Conservation (phyloP, 92 coral and sea anemone genomes). For the Epizoanthus stellaris region DNA sequence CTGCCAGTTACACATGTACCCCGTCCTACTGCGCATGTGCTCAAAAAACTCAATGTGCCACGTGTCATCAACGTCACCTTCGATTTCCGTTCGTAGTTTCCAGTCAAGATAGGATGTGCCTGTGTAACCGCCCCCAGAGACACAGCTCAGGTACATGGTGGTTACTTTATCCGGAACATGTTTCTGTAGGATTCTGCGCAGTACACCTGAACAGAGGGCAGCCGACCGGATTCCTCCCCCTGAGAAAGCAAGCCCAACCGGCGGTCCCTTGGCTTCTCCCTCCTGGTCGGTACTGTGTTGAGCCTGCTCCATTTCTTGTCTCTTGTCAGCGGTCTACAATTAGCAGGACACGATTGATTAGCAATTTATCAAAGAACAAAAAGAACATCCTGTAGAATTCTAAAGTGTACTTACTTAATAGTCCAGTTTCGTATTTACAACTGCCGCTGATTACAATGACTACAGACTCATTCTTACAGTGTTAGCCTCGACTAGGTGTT, state of each 20-base stretch:
- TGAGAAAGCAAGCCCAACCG: not conserved
- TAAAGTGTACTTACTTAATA: too few species aligned
- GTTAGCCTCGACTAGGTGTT: too few species aligned
- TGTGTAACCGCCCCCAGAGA: conserved; percentile 15
- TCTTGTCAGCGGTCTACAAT: not conserved
- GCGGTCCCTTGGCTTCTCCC: not conserved
- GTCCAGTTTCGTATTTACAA: too few species aligned
- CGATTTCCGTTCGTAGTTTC: not conserved
- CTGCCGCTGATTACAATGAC: too few species aligned
- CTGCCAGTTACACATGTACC: conserved; percentile 61
- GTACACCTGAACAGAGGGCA: not conserved
- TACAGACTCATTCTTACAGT: too few species aligned
- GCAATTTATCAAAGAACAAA: too few species aligned
- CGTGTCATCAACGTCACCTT: not conserved
- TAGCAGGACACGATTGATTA: too few species aligned
- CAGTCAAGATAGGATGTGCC: not conserved
- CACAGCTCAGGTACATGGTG: conserved; percentile 1
- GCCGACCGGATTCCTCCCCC: conserved; percentile 15
- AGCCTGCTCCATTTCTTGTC: not conserved
- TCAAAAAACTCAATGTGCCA: conserved; percentile 45
- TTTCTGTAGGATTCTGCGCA: conserved; percentile 19
- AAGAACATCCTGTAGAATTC: too few species aligned
- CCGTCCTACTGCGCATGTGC: conserved; percentile 56
- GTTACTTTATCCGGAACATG: not conserved
- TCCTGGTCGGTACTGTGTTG: not conserved